Evolutionary conservation across 2,113 vertebrate genomes (phyloP), one percentile per base, ranked within the genome.

Genomic region (Collichthys lucidus): DNA sequence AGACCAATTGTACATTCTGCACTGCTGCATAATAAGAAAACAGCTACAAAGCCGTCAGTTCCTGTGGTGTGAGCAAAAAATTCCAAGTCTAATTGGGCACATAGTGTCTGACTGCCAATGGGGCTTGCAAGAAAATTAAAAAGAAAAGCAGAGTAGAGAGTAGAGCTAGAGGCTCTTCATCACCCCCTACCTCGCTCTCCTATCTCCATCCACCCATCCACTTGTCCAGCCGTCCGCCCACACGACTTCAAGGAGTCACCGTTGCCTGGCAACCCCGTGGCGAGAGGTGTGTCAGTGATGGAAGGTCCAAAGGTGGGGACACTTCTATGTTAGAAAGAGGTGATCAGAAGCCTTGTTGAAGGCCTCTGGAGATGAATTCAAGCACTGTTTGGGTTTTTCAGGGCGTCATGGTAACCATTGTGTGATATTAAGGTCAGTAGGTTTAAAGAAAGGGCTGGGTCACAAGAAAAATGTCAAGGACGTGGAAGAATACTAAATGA

Each of bases 221-320:
- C 64, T 92, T 47, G 20, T 81, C 60, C 79, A 79, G 31, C 44
- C 47, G 0, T 56, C 70, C 65, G 4, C 80, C 90, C 88, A 84
- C 82, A 17, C 72, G 6, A 71, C 69, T 61, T 80, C 72, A 76
- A 88, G 83, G 85, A 83, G 77, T 79, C 77, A 40, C 53, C 11
- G 87, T 90, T 90, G 22, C 91, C 81, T 79, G 86, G 87, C 84
- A 90, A 93, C 91, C 70, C 57, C 3, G n/a, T 22, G 6, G 11
- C 6, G 6, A 29, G 9, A 26, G 35, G 49, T 59, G 29, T 17
- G 29, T 60, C 22, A 4, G 67, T 0, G 29, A 59, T 15, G 31
- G n/a, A 59, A 12, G 24, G 24, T 20, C 10, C 1, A 15, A 72
- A 62, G 44, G 57, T 57, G 53, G 29, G 29, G 57, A 40, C 4